Evolutionary conservation across 2,797 vertebrate species (phyloP).

Genomic region (Bucorvus abyssinicus): DNA sequence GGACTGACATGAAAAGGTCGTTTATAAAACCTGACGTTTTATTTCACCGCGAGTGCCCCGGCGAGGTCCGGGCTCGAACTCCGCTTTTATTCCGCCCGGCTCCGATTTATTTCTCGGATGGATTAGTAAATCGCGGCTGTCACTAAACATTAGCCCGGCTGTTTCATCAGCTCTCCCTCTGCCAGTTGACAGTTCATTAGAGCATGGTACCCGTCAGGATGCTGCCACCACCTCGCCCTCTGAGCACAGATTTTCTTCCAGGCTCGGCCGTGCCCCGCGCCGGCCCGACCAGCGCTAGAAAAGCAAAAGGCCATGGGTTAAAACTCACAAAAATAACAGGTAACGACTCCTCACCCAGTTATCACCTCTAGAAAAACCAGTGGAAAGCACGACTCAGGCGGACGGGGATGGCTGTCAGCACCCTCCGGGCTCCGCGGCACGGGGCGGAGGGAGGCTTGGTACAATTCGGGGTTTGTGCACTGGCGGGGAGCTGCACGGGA

Average conservation of each 20-base stretch:
- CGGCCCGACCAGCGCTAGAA: background rate
- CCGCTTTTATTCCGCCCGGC: background rate
- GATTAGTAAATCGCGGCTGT: slow-evolving; percentile 2
- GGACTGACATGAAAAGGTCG: background rate
- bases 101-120: background rate
- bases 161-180: background rate
- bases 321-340: background rate
- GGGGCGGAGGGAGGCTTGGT: background rate
- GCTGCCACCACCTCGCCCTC: background rate
- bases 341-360: background rate
- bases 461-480: background rate
- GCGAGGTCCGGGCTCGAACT: background rate
- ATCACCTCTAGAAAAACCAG: background rate
- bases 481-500: slow-evolving; percentile 21
- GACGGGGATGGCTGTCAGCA: background rate
- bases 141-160: background rate
- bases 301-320: background rate
- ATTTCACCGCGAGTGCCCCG: background rate
- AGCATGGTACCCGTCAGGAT: background rate
- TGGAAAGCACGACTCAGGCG: background rate
- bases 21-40: background rate
- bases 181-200: background rate
- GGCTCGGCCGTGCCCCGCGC: background rate
- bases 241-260: background rate
- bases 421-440: background rate